Percentiles rank a stretch among this genome's conserved stretches.
phyloP scores from a whole-genome alignment of 2,113 vertebrate species.

The Plecturocebus donacophilus region DNA sequence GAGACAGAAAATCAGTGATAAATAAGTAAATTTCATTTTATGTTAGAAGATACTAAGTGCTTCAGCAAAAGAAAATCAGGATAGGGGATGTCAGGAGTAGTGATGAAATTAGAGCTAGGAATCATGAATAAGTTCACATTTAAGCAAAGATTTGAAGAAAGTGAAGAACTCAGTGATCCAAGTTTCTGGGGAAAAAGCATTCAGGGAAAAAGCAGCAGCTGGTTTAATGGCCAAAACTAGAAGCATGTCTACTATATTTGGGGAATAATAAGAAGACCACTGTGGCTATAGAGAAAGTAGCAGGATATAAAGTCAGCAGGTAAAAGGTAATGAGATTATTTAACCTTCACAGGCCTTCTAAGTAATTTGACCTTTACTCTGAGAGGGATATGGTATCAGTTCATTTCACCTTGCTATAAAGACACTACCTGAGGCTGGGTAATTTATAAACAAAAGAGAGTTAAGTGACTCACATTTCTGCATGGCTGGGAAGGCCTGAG shows the following conservation, averaged over 20 bases:
- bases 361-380: neutral
- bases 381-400: neutral
- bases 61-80: neutral
- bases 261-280: neutral
- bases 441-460: no score
- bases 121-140: slow-evolving; percentile 35
- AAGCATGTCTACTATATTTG: neutral
- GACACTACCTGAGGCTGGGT: no score
- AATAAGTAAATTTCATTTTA: slow-evolving; percentile 17
- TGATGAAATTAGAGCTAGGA: neutral
- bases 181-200: neutral
- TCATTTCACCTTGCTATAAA: no score
- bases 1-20: neutral
- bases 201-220: neutral
- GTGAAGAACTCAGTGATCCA: neutral
- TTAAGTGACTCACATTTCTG: no score
- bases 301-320: neutral
- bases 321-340: neutral
- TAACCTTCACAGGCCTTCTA: neutral
- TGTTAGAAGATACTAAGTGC: neutral
- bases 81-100: neutral
- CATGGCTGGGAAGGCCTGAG: no score
- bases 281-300: neutral
- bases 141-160: slow-evolving; percentile 39
- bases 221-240: neutral